Evolutionary conservation across 1,140 invertebrate genomes (phyloP), one percentile per base, ranked within the genome.

Genomic region (Drosophila leontia): DNA sequence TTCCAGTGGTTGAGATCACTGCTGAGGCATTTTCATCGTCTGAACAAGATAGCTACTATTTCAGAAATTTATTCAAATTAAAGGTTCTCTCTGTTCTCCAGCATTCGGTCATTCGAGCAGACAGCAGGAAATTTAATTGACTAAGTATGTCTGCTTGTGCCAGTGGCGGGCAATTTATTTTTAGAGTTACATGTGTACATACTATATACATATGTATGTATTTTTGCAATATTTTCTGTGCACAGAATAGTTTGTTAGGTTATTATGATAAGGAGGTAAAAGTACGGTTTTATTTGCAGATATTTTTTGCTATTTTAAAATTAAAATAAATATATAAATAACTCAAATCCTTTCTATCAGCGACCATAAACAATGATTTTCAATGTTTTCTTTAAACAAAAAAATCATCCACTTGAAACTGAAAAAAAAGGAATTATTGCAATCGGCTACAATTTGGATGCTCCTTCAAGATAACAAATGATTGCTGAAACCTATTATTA

Each of bases 51-150:
- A 7, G 15, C 29, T 32, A 7, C 26, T 17, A 7, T 50, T 29
- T 50, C 48, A 50, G 48, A 32, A 32, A n/a, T 50, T 50, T 29
- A 50, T 50, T 50, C 29, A 17, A 50, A 29, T 50, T 50, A 50
- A 50, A 50, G 4, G 8, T 50, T 50, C 11, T 50, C 9, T 50
- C 26, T n/a, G 47, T 48, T 48, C 23, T 29, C 7, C 47, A 48
- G 17, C 8, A 19, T 45, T 45, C 11, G 17, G 17, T 9, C n/a
- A 17, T 44, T 17, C 7, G 3, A 44, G 47, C 26, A 50, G 48
- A 32, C 26, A n/a, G 7, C 15, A 29, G 47, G 26, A 32, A 32
- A 17, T 32, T n/a, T 50, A 50, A 29, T 50, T 50, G 15, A 50
- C 15, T n/a, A n/a, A 50, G 15, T 29, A 50, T 13, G 11, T 47